Evolutionary conservation across 2,797 vertebrate species (phyloP).

Genomic region (Squalus acanthias): DNA sequence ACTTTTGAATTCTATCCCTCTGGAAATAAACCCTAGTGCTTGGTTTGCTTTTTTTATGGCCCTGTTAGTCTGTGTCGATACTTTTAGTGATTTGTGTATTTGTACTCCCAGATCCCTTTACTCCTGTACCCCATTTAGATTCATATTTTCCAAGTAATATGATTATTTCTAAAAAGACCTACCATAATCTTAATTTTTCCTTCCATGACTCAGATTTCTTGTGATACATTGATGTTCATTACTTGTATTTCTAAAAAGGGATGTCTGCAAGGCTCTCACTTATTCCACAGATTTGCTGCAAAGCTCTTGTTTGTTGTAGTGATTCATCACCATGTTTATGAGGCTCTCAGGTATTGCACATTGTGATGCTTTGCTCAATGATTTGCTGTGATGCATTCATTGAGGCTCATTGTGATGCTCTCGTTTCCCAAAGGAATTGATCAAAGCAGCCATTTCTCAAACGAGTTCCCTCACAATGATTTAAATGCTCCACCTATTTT

Average conservation of each 20-base stretch:
- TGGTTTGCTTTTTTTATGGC: no score
- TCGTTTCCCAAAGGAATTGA: neutral
- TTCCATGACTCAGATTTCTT: neutral
- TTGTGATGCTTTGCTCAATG: neutral
- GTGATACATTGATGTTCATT: conserved; percentile 19
- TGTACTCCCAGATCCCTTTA: no score
- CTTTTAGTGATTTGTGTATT: no score
- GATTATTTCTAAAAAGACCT: neutral
- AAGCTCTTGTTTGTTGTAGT: neutral
- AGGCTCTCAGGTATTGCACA: neutral
- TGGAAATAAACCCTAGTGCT: no score
- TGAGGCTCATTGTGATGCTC: neutral
- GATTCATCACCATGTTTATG: conserved; percentile 27
- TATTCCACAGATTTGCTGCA: neutral
- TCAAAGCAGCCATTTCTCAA: neutral
- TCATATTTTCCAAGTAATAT: no score
- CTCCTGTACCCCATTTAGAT: no score
- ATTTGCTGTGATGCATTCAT: neutral
- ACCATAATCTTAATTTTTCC: neutral
- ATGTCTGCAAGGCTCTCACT: neutral
- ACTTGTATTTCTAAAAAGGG: neutral
- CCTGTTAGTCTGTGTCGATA: no score
- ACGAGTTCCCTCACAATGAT: neutral
- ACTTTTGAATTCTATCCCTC: no score
- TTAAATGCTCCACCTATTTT: neutral